Conservation (phyloP, 2,113 vertebrate species). For the Pan paniscus region DNA sequence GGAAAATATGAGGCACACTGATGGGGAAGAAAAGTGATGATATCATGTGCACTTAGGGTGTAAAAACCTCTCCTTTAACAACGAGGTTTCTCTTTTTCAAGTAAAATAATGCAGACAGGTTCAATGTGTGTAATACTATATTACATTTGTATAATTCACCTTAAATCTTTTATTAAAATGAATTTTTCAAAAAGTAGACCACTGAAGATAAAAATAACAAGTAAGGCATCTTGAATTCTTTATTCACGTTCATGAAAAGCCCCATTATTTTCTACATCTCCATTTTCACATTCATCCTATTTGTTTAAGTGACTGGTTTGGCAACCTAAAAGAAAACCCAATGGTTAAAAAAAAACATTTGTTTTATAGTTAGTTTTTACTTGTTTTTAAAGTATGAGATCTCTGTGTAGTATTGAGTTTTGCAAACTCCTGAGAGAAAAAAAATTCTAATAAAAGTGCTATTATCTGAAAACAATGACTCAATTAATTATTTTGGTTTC, state of each 20-base stretch:
- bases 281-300: not conserved
- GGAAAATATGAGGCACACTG: not conserved
- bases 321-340: not conserved
- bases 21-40: not conserved
- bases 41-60: not conserved
- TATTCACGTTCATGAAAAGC: not conserved
- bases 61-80: not conserved
- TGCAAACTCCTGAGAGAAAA: conserved; percentile 13
- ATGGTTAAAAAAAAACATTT: not conserved
- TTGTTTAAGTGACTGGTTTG: not conserved
- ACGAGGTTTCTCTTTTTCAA: not conserved
- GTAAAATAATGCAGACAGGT: not conserved
- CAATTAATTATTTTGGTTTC: conserved; percentile 40
- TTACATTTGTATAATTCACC: not conserved
- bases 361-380: conserved; percentile 18
- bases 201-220: conserved; percentile 10
- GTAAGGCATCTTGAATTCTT: not conserved
- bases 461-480: conserved; percentile 5
- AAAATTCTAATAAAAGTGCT: not conserved
- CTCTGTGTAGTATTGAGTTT: not conserved
- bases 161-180: not conserved
- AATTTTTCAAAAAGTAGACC: not conserved
- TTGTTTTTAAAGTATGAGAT: conserved; percentile 35
- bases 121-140: not conserved
- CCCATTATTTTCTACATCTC: not conserved